Conservation (phyloP, 2,113 vertebrate genomes). For the Meleagris gallopavo region DNA sequence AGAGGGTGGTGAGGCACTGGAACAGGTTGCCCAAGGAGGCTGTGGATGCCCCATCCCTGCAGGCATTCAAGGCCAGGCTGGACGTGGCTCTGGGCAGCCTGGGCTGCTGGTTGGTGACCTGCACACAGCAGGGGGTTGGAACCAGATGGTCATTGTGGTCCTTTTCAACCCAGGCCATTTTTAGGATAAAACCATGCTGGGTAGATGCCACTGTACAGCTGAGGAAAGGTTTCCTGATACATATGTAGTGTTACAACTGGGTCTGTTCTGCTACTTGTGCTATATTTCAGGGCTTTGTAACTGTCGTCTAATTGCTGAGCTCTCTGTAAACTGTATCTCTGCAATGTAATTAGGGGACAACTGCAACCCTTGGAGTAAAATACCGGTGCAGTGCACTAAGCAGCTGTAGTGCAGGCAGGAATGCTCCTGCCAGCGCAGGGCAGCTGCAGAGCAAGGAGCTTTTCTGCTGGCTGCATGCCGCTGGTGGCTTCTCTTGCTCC, state of each 20-base stretch:
- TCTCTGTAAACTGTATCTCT: rapidly evolving
- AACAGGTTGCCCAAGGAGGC: too few species aligned
- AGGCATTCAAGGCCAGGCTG: too few species aligned
- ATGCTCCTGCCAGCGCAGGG: neutral
- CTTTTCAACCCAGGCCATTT: too few species aligned
- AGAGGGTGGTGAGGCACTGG: too few species aligned
- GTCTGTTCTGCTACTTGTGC: neutral
- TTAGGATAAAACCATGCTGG: too few species aligned
- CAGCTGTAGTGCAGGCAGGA: neutral
- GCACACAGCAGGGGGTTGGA: too few species aligned
- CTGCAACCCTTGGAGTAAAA: neutral
- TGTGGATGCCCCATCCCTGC: too few species aligned
- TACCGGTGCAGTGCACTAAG: neutral
- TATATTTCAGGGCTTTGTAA: neutral
- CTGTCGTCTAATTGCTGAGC: neutral
- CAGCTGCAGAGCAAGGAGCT: neutral
- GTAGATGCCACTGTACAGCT: neutral
- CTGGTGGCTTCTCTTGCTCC: neutral
- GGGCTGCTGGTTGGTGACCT: too few species aligned
- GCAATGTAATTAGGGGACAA: neutral
- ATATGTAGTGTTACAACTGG: neutral
- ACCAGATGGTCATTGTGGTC: too few species aligned
- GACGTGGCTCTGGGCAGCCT: too few species aligned
- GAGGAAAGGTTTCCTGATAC: neutral
- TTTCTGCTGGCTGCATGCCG: neutral